Percentiles rank a stretch among this genome's conserved stretches.
Conservation (phyloP, 2,797 vertebrate genomes). For the Intellagama lesueurii region DNA sequence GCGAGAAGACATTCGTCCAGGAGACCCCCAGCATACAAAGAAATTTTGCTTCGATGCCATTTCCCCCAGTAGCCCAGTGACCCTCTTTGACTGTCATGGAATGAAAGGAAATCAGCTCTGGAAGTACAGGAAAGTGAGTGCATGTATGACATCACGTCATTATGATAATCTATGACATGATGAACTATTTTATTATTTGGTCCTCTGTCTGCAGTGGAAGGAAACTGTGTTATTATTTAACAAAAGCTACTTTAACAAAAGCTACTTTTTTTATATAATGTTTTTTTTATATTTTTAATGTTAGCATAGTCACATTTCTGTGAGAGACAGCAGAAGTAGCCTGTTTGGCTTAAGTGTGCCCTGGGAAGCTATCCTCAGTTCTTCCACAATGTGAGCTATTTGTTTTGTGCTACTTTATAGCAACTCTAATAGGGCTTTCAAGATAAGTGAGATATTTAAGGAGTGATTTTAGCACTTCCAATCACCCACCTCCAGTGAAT, state of each 20-base stretch:
- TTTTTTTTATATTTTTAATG: background rate
- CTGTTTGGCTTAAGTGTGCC: background rate
- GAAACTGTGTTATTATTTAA: constrained; percentile 14
- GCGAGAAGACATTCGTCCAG: constrained; percentile 93
- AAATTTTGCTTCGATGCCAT: constrained; percentile 94
- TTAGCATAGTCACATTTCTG: background rate
- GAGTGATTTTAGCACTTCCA: no score
- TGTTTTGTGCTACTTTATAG: background rate
- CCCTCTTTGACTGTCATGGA: constrained; percentile 94
- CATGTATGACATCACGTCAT: background rate
- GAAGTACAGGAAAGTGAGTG: constrained; percentile 90
- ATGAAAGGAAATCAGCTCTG: constrained; percentile 98
- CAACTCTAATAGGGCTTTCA: no score
- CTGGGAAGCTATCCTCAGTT: background rate
- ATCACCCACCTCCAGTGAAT: no score
- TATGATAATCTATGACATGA: background rate
- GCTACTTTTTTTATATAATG: no score
- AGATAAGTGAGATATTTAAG: no score
- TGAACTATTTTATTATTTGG: constrained; percentile 20
- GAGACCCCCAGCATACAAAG: constrained; percentile 93
- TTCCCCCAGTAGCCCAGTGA: constrained; percentile 92
- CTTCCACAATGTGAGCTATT: background rate
- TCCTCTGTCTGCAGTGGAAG: background rate
- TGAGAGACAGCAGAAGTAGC: background rate
- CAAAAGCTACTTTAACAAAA: background rate